A percentile compares a stretch with the other conserved stretches of the same genome.
phyloP scores from a whole-genome alignment of 2,797 vertebrate species.

The Propithecus perrieri region DNA sequence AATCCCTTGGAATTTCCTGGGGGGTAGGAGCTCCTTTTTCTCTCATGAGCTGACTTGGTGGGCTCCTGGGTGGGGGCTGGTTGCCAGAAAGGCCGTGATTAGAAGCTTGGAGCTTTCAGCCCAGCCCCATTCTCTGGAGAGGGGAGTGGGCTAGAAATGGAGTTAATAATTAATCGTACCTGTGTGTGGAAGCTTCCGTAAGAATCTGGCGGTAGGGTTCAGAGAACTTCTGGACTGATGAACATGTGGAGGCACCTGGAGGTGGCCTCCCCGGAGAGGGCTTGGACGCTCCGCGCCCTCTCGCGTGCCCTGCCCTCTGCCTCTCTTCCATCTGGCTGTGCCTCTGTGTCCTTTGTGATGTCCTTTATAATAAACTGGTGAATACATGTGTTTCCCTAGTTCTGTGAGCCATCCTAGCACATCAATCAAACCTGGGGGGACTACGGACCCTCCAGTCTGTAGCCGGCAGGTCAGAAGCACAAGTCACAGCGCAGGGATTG shows the following conservation, averaged over 20 bases:
- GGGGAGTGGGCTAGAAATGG: background rate
- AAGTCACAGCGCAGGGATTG: background rate
- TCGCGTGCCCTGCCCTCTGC: fast-evolving
- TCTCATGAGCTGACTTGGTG: background rate
- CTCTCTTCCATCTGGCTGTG: background rate
- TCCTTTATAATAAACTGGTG: background rate
- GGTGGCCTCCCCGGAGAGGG: fast-evolving
- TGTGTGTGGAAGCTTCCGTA: background rate
- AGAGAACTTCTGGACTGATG: background rate
- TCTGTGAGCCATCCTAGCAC: background rate
- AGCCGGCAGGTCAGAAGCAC: background rate
- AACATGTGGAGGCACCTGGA: background rate
- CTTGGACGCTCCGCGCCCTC: background rate
- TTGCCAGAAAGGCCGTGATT: background rate
- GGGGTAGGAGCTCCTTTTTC: background rate
- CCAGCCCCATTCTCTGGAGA: background rate
- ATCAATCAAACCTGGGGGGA: background rate
- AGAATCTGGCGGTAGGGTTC: background rate
- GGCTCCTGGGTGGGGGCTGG: background rate
- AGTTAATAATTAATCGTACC: background rate
- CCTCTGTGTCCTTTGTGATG: too few relatives aligned
- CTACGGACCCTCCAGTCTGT: background rate
- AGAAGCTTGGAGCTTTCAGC: too few relatives aligned
- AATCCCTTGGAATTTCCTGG: background rate
- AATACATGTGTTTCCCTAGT: background rate